phyloP scores from a whole-genome alignment of 2,113 vertebrate genomes.

The Myotis yumanensis region DNA sequence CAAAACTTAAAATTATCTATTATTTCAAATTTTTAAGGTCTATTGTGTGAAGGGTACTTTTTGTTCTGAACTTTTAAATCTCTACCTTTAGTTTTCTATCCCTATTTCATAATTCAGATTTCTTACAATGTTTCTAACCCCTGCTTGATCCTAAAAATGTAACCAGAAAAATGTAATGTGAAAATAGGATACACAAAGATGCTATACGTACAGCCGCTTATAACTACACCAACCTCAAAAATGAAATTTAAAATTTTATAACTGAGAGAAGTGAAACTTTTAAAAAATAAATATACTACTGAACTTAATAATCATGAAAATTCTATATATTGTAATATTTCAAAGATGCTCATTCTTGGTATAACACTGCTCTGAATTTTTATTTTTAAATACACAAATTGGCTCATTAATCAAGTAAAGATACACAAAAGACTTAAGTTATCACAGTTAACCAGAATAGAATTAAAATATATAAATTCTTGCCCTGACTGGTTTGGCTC shows the following conservation, averaged over 20 bases:
- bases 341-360: background rate
- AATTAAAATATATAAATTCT: background rate
- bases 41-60: background rate
- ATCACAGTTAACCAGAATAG: background rate
- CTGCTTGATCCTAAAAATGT: background rate
- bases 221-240: background rate
- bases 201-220: fast-evolving
- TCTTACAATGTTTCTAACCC: background rate
- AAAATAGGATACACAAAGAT: background rate
- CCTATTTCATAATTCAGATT: background rate
- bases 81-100: background rate
- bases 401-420: background rate
- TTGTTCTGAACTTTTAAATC: background rate
- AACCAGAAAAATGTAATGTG: background rate
- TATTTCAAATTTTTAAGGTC: background rate
- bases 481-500: too few species aligned
- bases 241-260: background rate
- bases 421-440: background rate
- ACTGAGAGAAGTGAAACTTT: background rate
- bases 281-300: background rate
- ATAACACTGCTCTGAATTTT: background rate
- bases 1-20: background rate
- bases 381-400: background rate
- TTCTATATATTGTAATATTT: background rate
- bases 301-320: background rate